Evolutionary conservation across 2,888 invertebrate genomes (phyloP).

Genomic region (Pheosia tremula): DNA sequence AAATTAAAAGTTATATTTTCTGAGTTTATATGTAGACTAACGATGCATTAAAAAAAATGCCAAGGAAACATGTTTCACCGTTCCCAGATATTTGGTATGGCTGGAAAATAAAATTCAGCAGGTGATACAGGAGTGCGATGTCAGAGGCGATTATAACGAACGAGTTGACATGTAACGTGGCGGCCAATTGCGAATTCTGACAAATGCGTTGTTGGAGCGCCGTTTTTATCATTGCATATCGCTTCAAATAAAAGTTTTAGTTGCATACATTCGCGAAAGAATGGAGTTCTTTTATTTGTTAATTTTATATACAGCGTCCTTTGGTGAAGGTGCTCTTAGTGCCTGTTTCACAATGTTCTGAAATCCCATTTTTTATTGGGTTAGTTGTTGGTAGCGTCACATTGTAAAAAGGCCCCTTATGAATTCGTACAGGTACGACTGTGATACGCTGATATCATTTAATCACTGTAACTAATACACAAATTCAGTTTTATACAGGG

Average conservation of each 20-base stretch:
- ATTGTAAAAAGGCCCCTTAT: no score
- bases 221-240: constrained; percentile 26
- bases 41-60: not conserved
- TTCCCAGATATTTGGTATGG: not conserved
- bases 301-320: no score
- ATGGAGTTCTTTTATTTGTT: not conserved
- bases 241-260: not conserved
- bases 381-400: no score
- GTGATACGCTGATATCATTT: no score
- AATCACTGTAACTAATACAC: no score
- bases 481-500: no score
- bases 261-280: not conserved
- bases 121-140: constrained; percentile 32
- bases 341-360: no score
- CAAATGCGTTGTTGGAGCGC: constrained; percentile 37
- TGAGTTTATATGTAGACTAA: no score
- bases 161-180: constrained; percentile 29
- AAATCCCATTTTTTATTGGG: no score
- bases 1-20: no score
- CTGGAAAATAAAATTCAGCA: constrained; percentile 32
- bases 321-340: no score
- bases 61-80: not conserved
- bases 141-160: constrained; percentile 32
- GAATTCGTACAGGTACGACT: no score
- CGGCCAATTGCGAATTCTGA: constrained; percentile 34